Base-by-base conservation (phyloP, 2,113 vertebrate genomes). In the Camarhynchus parvulus region DNA sequence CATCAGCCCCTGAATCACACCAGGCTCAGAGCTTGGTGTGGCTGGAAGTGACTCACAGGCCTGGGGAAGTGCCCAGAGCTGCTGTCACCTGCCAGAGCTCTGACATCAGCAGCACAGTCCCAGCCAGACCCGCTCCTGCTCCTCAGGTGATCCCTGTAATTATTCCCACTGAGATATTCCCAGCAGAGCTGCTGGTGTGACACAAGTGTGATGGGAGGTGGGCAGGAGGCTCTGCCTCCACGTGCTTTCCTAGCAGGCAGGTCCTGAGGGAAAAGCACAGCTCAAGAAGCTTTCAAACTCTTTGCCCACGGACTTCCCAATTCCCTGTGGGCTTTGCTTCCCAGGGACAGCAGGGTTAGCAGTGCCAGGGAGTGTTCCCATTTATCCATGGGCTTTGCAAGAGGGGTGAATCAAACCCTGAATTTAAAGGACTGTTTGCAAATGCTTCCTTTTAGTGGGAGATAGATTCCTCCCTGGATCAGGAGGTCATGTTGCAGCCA, bases 21-120 rank as follows among this genome's bases (percentile, higher is more conserved):
- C 11, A 1, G 68, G 70, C 72, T 88, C 82, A 49, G 79, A 86
- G 79, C 52, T 90, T 63, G 33, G 24, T 42, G 31, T 24, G 75
- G 31, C 85, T 94, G 79, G 53, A 31, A 53, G 7, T 96, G 92
- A 94, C 72, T 94, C 95, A 94, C 21, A 17, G 63, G 46, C 75
- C 82, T 72, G 7, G 12, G 58, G 59, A 89, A 44, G 46, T 1
- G 14, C 53, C 61, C 44, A 15, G 22, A 76, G 61, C 66, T 73
- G 66, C 82, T 64, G 47, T 22, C 37, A 69, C 82, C 85, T 93
- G 75, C 25, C 10, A 22, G 42, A 78, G 35, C 55, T 46, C 37
- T 64, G 78, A 59, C 88, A 91, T 64, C 93, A 69, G 33, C 7
- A 3, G 39, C 87, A 46, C 1, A 1, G 18, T 44, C 66, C 74